phyloP scores from a whole-genome alignment of 2,888 invertebrate genomes.

The Ctenicera cuprea region DNA sequence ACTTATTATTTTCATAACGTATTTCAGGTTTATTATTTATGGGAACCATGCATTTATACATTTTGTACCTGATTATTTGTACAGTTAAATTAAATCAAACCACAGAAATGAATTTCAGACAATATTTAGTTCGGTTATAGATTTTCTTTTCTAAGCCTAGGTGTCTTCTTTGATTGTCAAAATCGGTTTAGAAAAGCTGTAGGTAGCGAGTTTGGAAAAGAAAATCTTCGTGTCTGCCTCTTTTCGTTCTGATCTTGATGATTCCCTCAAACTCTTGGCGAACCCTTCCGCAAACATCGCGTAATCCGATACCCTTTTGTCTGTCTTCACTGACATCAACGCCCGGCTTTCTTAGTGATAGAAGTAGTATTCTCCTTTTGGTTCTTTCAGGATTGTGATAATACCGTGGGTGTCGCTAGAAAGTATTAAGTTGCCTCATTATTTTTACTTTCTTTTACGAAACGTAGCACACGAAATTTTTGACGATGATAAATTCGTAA shows the following conservation, averaged over 20 bases:
- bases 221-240: constrained; percentile 29
- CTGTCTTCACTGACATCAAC: constrained; percentile 43
- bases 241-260: constrained; percentile 48
- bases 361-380: constrained; percentile 26
- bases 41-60: too few relatives aligned
- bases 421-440: constrained; percentile 22
- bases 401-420: constrained; percentile 16
- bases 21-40: too few relatives aligned
- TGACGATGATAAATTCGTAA: too few relatives aligned
- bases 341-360: constrained; percentile 34
- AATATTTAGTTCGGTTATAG: too few relatives aligned
- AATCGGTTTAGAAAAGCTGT: neutral
- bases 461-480: too few relatives aligned
- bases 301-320: constrained; percentile 53
- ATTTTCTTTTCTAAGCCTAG: too few relatives aligned
- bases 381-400: constrained; percentile 31
- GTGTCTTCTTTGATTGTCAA: neutral
- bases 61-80: too few relatives aligned
- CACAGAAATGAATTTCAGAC: too few relatives aligned
- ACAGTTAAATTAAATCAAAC: too few relatives aligned
- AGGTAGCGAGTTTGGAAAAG: neutral
- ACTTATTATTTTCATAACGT: too few relatives aligned
- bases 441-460: neutral
- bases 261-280: constrained; percentile 39
- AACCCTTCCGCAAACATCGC: constrained; percentile 45